A percentile compares a stretch with the other conserved stretches of the same genome.
Evolutionary conservation across 92 coral and sea anemone species (phyloP).

Genomic region (Umimayanthus kanabou): DNA sequence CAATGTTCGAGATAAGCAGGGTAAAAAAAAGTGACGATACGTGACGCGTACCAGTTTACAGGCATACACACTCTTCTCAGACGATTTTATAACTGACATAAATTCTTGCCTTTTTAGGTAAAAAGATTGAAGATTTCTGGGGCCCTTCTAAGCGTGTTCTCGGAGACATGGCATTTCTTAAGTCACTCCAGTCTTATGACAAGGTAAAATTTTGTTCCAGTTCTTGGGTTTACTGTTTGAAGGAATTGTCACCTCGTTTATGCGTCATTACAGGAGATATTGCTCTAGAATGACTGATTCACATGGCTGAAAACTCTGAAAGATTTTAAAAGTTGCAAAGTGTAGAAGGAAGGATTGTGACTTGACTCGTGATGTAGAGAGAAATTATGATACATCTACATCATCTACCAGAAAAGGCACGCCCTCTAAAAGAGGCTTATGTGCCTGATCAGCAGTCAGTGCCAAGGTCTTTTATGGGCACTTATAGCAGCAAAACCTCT

Average conservation of each 20-base stretch:
- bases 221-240: not conserved
- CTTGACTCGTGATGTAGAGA: not conserved
- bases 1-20: too few species aligned
- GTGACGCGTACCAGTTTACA: not conserved
- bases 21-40: too few species aligned
- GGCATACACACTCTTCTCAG: not conserved
- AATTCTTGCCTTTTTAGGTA: conserved; percentile 57
- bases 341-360: not conserved
- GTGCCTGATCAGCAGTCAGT: too few species aligned
- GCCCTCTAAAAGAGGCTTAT: too few species aligned
- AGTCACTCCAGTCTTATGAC: conserved; percentile 92
- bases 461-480: too few species aligned
- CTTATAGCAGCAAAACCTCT: too few species aligned
- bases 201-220: conserved; percentile 57
- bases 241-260: not conserved
- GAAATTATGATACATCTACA: too few species aligned
- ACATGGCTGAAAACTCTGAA: too few species aligned
- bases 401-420: not conserved
- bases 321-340: too few species aligned
- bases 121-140: conserved; percentile 99
- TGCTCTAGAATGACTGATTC: too few species aligned
- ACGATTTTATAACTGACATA: not conserved
- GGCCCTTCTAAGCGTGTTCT: conserved; percentile 95
- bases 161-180: conserved; percentile 96
- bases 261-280: not conserved